Evolutionary conservation across 2,888 invertebrate species (phyloP), one percentile per base, ranked within the genome.

Genomic region (Plebejus anna): DNA sequence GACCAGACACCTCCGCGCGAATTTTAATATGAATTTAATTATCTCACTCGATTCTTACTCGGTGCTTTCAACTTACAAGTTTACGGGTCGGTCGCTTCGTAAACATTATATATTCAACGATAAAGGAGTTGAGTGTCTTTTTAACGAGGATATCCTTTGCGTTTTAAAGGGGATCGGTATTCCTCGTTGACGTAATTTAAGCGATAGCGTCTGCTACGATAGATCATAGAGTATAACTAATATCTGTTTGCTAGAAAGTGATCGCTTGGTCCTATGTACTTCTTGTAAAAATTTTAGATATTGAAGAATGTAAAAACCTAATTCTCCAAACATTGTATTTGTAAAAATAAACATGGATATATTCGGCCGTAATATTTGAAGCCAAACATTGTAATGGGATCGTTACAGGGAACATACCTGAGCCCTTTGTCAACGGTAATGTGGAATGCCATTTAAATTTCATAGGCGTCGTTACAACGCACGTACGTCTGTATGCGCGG

Each of bases 1-100:
- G 79, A 77, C 72, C 75, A 77, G 77, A 80, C 77, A 75, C 70
- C 66, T 42, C 71, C 6, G 57, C 55, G 57, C 57, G 36, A 71
- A 42, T 59, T 55, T 76, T 59, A 71, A 71, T 76, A 42, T 61
- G 66, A 47, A 47, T 61, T 66, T 66, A 47, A 75, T 66, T 75
- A 61, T 75, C 61, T 61, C 38, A 51, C 32, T 73, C 51, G 32
- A 73, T 73, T 73, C 73, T 73, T 55, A 28, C 51, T 73, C 16
- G 32, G 73, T 55, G 55, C 55, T 73, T 73, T 36, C 32, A 73
- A 73, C 55, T 73, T 73, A 55, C 32, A 73, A 73, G 22, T 73
- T 47, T 32, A 55, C 32, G 28, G 22, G 47, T 22, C 55, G 55
- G 6, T 32, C 51, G 32, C 13, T 72, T 47, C 38, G 47, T 72